phyloP scores from a whole-genome alignment of 1,140 invertebrate genomes.

The Pomacea maculata region DNA sequence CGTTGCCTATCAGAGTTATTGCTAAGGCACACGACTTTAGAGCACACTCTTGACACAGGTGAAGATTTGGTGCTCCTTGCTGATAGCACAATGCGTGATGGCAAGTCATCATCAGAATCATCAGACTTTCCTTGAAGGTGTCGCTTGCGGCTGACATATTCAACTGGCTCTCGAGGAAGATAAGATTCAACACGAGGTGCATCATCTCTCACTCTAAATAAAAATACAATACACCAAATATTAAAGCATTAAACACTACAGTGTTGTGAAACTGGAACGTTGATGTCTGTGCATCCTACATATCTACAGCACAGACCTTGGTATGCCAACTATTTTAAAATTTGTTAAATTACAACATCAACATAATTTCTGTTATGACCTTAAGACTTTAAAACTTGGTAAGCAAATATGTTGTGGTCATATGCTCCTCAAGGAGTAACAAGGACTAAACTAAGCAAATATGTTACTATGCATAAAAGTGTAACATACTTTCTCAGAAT shows the following conservation, averaged over 20 bases:
- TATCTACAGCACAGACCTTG: not conserved
- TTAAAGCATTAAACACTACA: no score
- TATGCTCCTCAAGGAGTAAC: no score
- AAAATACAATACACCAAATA: conserved; percentile 11
- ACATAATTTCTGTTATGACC: not conserved
- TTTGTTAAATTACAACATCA: not conserved
- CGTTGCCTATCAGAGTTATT: not conserved
- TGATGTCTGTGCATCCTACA: no score
- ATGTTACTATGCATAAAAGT: not conserved
- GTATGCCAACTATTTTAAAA: not conserved
- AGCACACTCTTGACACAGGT: conserved; percentile 24
- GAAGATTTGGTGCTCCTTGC: conserved; percentile 18
- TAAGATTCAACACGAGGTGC: conserved; percentile 46
- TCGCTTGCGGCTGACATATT: conserved; percentile 31
- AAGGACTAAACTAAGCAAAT: not conserved
- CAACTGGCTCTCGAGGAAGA: conserved; percentile 5
- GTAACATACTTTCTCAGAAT: conserved; percentile 66
- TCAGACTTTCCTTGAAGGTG: conserved; percentile 24
- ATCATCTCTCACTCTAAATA: conserved; percentile 50
- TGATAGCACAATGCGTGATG: conserved; percentile 26
- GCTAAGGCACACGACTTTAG: conserved; percentile 32
- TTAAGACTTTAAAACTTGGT: not conserved
- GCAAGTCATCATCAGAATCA: conserved; percentile 21
- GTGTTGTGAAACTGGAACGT: no score
- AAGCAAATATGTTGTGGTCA: no score